A percentile compares a stretch with the other conserved stretches of the same genome.
phyloP scores from a whole-genome alignment of 2,113 vertebrate genomes.

The Morone saxatilis region DNA sequence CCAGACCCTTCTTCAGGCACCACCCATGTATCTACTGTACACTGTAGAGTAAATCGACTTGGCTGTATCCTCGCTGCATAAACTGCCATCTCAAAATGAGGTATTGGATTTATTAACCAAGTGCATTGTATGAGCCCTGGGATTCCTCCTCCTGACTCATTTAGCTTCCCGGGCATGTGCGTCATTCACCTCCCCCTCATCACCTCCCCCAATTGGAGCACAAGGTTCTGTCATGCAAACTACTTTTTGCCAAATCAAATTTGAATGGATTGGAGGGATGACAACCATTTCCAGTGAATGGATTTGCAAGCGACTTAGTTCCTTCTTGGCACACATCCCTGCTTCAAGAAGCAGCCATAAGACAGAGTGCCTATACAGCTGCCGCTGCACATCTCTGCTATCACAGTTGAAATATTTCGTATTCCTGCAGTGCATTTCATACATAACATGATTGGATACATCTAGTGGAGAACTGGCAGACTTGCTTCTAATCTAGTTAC shows the following conservation, averaged over 20 bases:
- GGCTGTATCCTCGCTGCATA: slow-evolving; percentile 2
- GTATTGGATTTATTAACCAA: slow-evolving; percentile 54
- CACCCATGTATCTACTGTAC: slow-evolving; percentile 12
- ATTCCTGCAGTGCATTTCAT: slow-evolving; percentile 62
- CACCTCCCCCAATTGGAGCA: slow-evolving; percentile 62
- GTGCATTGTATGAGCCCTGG: slow-evolving; percentile 45
- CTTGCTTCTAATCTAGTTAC: slow-evolving; percentile 65
- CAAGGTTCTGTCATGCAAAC: slow-evolving; percentile 77
- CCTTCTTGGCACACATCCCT: slow-evolving; percentile 68
- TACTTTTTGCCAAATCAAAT: slow-evolving; percentile 81
- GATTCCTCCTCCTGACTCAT: slow-evolving; percentile 62
- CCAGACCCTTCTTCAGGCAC: background rate
- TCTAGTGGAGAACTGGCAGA: slow-evolving; percentile 66
- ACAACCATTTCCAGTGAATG: slow-evolving; percentile 80
- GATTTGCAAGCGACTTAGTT: slow-evolving; percentile 79
- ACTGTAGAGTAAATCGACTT: slow-evolving; percentile 26
- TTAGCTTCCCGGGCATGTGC: slow-evolving; percentile 53
- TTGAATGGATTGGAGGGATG: slow-evolving; percentile 81
- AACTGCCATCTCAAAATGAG: slow-evolving; percentile 45
- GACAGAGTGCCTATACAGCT: slow-evolving; percentile 63
- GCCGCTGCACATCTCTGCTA: slow-evolving; percentile 56
- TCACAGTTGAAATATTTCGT: slow-evolving; percentile 49
- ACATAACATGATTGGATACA: slow-evolving; percentile 71
- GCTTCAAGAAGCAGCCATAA: slow-evolving; percentile 59
- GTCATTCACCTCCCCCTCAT: slow-evolving; percentile 68